Conservation (phyloP, 2,113 vertebrate genomes). For the Eudyptes chrysolophus region DNA sequence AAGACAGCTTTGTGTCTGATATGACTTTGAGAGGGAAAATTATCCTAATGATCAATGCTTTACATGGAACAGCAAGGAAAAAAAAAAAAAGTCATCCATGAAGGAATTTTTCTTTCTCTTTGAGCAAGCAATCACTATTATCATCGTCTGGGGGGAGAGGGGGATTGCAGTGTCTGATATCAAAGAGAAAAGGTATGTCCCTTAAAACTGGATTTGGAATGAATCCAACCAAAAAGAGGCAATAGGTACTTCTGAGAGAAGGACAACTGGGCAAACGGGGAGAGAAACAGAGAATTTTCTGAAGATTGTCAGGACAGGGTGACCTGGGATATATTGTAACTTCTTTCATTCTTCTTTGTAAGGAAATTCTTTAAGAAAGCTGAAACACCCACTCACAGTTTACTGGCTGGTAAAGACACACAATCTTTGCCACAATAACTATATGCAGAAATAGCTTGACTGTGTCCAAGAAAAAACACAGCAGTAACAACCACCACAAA, state of each 20-base stretch:
- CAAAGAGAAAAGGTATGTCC: not conserved
- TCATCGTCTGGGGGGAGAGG: not conserved
- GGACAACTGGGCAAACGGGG: not conserved
- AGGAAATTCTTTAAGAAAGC: not conserved
- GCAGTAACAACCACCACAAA: not conserved
- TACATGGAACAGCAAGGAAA: not conserved
- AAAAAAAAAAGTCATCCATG: not conserved
- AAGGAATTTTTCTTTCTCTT: constrained; percentile 16
- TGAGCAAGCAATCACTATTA: not conserved
- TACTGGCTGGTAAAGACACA: not conserved
- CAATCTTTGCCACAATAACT: not conserved
- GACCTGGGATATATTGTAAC: not conserved
- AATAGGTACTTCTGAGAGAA: not conserved
- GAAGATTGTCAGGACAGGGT: not conserved
- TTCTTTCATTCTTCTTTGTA: not conserved
- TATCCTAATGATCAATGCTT: constrained; percentile 36
- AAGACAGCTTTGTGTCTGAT: constrained; percentile 55
- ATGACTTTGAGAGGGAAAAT: constrained; percentile 50
- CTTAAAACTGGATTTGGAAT: not conserved
- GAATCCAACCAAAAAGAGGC: not conserved
- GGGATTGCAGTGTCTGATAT: not conserved
- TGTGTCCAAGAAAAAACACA: not conserved
- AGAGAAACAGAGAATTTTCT: not conserved
- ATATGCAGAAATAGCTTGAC: not conserved
- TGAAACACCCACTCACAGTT: not conserved